These are phyloP conservation scores for Crocuta crocuta DNA, from an alignment of 2,113 vertebrate species.

Conservation along the genomic window DNA sequence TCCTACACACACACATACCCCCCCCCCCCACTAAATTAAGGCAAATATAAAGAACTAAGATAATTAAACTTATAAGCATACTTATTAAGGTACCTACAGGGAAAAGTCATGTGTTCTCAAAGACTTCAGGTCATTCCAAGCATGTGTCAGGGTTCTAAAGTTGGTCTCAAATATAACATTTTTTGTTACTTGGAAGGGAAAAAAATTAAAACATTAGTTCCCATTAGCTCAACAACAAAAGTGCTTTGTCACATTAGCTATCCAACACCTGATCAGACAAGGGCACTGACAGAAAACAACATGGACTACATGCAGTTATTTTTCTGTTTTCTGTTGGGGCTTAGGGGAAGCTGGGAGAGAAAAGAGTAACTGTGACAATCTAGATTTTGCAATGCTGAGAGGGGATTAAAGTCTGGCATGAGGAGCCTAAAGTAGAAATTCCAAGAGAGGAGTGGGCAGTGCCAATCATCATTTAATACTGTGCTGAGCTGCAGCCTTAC, in stretches of 20 bases:
- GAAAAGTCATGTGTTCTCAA: background rate
- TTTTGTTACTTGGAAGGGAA: conserved; percentile 17
- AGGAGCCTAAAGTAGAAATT: background rate
- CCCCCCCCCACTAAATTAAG: background rate
- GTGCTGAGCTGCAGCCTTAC: background rate
- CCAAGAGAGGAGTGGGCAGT: background rate
- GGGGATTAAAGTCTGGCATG: background rate
- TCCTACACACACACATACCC: background rate
- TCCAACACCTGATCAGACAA: background rate
- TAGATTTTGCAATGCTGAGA: background rate
- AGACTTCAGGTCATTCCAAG: background rate
- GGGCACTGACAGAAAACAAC: background rate
- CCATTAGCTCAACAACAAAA: background rate
- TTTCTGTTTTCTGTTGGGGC: background rate
- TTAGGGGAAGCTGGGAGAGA: background rate
- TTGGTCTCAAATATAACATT: background rate
- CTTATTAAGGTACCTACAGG: background rate
- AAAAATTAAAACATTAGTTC: background rate
- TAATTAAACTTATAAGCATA: background rate
- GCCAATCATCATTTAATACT: background rate
- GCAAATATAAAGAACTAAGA: background rate
- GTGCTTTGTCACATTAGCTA: background rate
- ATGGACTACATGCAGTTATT: background rate
- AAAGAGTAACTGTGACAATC: background rate
- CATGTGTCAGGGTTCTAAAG: background rate